These are phyloP conservation scores for Synanthedon tipuliformis DNA, from an alignment of 2,888 invertebrate genomes.

Conservation along the genomic window DNA sequence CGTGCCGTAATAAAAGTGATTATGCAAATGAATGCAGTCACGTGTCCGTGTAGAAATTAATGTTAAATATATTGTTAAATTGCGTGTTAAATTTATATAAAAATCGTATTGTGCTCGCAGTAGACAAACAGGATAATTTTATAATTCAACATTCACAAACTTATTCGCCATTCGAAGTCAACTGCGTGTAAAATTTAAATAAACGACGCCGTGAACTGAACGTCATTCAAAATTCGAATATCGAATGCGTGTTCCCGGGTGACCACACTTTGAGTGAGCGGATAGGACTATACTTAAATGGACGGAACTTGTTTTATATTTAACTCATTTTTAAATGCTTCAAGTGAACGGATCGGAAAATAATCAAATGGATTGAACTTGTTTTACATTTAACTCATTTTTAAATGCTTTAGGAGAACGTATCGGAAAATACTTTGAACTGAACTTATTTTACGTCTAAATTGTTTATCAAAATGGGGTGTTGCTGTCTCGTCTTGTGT, in stretches of 20 bases:
- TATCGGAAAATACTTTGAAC: too few species aligned
- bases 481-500: too few species aligned
- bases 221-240: slow-evolving; percentile 45
- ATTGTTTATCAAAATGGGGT: too few species aligned
- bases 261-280: too few species aligned
- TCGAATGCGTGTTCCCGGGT: slow-evolving; percentile 6
- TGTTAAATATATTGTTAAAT: slow-evolving; percentile 55
- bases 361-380: too few species aligned
- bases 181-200: slow-evolving; percentile 66
- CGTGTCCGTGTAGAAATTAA: slow-evolving; percentile 50
- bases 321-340: too few species aligned
- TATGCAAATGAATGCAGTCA: slow-evolving; percentile 52
- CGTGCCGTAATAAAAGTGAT: slow-evolving; percentile 32
- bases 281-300: too few species aligned
- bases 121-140: slow-evolving; percentile 50
- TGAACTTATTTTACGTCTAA: too few species aligned
- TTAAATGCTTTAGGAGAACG: too few species aligned
- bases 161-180: slow-evolving; percentile 49
- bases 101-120: slow-evolving; percentile 33
- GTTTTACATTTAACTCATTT: too few species aligned
- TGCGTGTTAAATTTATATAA: slow-evolving; percentile 50
- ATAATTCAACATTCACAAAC: slow-evolving; percentile 42
- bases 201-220: slow-evolving; percentile 47
- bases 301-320: too few species aligned
- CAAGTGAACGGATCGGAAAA: too few species aligned